Evolutionary conservation across 1,140 invertebrate genomes (phyloP).

Genomic region (Heterodera carotae): DNA sequence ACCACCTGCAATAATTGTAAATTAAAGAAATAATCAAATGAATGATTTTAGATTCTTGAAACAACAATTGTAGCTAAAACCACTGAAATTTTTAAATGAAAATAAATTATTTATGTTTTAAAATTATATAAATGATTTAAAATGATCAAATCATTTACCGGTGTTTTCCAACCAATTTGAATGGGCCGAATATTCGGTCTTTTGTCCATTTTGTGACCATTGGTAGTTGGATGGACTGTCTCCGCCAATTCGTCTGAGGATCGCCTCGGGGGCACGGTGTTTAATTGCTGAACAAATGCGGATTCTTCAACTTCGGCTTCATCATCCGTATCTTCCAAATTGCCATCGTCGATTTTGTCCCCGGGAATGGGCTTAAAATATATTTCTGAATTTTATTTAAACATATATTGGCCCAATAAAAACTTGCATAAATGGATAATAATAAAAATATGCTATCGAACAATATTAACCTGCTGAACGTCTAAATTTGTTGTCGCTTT

Average conservation of each 20-base stretch:
- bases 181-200: slow-evolving; percentile 11
- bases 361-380: not conserved
- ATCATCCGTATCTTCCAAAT: not conserved
- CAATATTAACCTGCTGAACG: not conserved
- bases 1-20: not conserved
- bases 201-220: not conserved
- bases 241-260: not conserved
- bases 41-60: no score
- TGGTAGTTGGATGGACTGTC: not conserved
- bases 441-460: no score
- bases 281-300: slow-evolving; percentile 6
- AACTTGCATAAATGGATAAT: no score
- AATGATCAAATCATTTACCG: not conserved
- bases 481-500: not conserved
- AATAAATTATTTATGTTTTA: not conserved
- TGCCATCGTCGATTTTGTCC: not conserved
- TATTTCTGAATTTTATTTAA: no score
- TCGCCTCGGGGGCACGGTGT: slow-evolving; percentile 1
- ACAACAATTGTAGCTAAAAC: no score
- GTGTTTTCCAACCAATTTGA: not conserved
- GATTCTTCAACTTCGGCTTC: not conserved
- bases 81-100: no score
- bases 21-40: not conserved
- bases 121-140: no score
- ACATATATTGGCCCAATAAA: no score